A percentile compares a stretch with the other conserved stretches of the same genome.
These are phyloP conservation scores for Antheraea assamensis DNA, from an alignment of 2,888 invertebrate genomes.

Conservation along the genomic window DNA sequence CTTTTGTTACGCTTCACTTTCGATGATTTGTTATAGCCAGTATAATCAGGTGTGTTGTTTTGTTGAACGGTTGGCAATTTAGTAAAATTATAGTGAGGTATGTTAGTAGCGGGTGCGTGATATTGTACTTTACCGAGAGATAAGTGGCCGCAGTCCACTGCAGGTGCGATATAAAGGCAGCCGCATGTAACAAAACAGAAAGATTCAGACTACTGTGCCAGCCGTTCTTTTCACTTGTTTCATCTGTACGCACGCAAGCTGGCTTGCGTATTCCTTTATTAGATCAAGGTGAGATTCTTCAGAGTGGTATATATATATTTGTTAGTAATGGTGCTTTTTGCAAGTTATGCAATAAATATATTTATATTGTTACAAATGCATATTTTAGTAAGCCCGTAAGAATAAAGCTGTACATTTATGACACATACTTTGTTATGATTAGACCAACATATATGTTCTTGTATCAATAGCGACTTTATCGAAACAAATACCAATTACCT, in stretches of 20 bases:
- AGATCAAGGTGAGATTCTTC: constrained; percentile 4
- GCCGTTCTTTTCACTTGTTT: constrained; percentile 23
- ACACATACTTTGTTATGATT: constrained; percentile 7
- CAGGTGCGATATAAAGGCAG: constrained; percentile 81
- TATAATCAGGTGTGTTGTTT: constrained; percentile 64
- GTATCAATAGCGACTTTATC: neutral
- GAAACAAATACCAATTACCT: neutral
- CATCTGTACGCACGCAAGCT: constrained; percentile 15
- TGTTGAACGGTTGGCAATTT: constrained; percentile 64
- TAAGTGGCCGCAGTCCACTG: constrained; percentile 85
- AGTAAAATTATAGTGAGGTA: constrained; percentile 70
- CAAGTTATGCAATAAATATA: constrained; percentile 17
- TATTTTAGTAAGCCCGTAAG: constrained; percentile 16
- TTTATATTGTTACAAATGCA: constrained; percentile 12
- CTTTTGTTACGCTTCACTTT: constrained; percentile 79
- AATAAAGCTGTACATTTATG: constrained; percentile 10
- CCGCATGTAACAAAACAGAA: constrained; percentile 83
- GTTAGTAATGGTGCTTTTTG: constrained; percentile 18
- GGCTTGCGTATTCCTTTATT: constrained; percentile 4
- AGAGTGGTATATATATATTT: neutral
- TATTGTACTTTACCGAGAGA: constrained; percentile 87
- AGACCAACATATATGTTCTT: neutral
- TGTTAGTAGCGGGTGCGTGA: constrained; percentile 84
- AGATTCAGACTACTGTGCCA: constrained; percentile 63
- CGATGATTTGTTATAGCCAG: constrained; percentile 55